Evolutionary conservation across 2,113 vertebrate species (phyloP).

Genomic region (Thamnaconus septentrionalis): DNA sequence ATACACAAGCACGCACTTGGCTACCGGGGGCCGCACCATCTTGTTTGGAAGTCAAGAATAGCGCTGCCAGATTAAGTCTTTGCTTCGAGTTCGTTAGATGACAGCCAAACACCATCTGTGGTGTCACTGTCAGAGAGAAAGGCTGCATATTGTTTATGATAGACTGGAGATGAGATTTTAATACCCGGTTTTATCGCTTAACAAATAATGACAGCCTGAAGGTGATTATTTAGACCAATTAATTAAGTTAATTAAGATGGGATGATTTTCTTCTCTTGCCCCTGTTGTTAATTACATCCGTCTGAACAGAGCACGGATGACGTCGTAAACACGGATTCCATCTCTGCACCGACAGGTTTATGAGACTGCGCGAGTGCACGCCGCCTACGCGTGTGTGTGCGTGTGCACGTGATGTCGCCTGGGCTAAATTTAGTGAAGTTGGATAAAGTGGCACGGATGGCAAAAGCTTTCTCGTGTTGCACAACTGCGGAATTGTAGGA

Average conservation of each 20-base stretch:
- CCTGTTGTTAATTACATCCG: constrained; percentile 67
- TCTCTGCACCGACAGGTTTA: constrained; percentile 24
- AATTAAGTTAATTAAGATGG: constrained; percentile 77
- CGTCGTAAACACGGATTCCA: constrained; percentile 65
- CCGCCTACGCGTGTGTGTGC: not conserved
- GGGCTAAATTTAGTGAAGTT: too few relatives aligned
- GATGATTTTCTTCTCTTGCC: constrained; percentile 59
- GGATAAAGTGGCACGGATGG: too few relatives aligned
- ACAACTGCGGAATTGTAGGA: too few relatives aligned
- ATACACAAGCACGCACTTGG: constrained; percentile 40
- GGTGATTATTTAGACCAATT: constrained; percentile 78
- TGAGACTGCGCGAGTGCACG: constrained; percentile 23
- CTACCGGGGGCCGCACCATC: constrained; percentile 31
- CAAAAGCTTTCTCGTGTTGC: too few relatives aligned
- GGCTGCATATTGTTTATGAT: constrained; percentile 69
- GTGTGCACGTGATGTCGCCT: not conserved
- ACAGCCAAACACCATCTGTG: constrained; percentile 64
- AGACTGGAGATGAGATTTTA: constrained; percentile 69
- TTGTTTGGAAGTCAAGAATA: constrained; percentile 38
- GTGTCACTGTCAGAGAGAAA: constrained; percentile 38
- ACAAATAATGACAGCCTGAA: constrained; percentile 74
- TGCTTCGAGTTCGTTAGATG: constrained; percentile 38
- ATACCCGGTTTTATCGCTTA: constrained; percentile 70
- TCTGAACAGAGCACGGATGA: constrained; percentile 30
- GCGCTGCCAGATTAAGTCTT: constrained; percentile 26